phyloP scores from a whole-genome alignment of 2,113 vertebrate genomes.

The Porphyrio hochstetteri region DNA sequence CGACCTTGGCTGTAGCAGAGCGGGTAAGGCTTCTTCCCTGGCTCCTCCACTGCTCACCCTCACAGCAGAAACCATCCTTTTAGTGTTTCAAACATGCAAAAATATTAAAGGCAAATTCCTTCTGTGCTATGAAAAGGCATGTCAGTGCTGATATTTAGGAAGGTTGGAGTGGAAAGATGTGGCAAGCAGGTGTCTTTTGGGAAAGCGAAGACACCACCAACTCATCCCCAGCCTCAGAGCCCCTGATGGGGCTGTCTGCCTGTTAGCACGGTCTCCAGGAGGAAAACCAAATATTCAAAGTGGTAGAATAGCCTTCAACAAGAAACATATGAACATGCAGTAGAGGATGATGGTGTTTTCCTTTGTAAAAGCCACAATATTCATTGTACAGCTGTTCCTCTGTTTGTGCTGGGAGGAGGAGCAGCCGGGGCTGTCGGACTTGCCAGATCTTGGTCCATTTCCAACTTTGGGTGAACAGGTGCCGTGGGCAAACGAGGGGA shows the following conservation, averaged over 20 bases:
- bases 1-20: background rate
- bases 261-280: accelerated
- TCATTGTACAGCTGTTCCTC: background rate
- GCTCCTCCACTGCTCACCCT: background rate
- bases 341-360: background rate
- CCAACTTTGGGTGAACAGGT: background rate
- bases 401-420: background rate
- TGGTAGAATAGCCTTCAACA: background rate
- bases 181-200: background rate
- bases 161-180: background rate
- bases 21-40: background rate
- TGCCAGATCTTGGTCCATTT: background rate
- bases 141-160: background rate
- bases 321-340: accelerated
- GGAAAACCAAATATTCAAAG: background rate
- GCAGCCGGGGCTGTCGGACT: background rate
- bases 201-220: background rate
- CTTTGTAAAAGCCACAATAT: background rate
- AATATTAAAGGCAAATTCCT: background rate
- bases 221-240: background rate
- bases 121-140: background rate
- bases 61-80: background rate
- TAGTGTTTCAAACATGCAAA: background rate
- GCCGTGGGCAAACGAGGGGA: background rate
- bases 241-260: background rate